Percentiles rank a stretch among this genome's conserved stretches.
phyloP scores from a whole-genome alignment of 2,113 vertebrate genomes.

The Cyphomyrus plagiostoma region DNA sequence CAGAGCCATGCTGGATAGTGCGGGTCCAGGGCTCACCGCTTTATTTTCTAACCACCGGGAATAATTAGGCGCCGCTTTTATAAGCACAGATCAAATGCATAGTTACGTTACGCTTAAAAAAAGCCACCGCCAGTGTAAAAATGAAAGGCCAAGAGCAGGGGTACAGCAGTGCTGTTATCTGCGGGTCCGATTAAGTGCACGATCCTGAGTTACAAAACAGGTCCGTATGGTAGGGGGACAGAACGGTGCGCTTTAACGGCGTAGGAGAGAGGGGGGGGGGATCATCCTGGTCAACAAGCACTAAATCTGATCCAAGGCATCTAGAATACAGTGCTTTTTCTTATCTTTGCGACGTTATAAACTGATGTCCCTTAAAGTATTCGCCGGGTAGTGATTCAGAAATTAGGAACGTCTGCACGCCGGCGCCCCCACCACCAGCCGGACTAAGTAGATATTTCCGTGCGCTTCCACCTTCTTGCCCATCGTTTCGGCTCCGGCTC shows the following conservation, averaged over 20 bases:
- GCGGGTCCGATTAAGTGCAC: not conserved
- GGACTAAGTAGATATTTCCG: not conserved
- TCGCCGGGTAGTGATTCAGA: not conserved
- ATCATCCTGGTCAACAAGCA: not conserved
- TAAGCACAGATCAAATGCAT: not conserved
- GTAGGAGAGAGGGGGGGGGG: not conserved
- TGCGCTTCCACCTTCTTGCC: not conserved
- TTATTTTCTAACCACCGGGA: not conserved
- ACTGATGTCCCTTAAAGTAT: not conserved
- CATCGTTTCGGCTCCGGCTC: not conserved
- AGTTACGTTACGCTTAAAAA: not conserved
- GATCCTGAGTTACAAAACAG: not conserved
- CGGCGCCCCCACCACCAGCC: not conserved
- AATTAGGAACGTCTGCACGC: not conserved
- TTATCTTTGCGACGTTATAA: not conserved
- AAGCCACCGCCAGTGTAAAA: not conserved
- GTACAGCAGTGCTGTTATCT: not conserved
- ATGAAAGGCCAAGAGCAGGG: not conserved
- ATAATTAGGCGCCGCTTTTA: not conserved
- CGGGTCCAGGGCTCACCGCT: not conserved
- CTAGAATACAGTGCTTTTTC: not conserved
- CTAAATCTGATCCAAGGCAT: not conserved
- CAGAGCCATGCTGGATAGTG: not conserved
- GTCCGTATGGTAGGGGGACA: not conserved
- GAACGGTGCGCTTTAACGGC: not conserved